A percentile compares a stretch with the other conserved stretches of the same genome.
Evolutionary conservation across 2,113 vertebrate species (phyloP).

Genomic region (Sciurus niger): DNA sequence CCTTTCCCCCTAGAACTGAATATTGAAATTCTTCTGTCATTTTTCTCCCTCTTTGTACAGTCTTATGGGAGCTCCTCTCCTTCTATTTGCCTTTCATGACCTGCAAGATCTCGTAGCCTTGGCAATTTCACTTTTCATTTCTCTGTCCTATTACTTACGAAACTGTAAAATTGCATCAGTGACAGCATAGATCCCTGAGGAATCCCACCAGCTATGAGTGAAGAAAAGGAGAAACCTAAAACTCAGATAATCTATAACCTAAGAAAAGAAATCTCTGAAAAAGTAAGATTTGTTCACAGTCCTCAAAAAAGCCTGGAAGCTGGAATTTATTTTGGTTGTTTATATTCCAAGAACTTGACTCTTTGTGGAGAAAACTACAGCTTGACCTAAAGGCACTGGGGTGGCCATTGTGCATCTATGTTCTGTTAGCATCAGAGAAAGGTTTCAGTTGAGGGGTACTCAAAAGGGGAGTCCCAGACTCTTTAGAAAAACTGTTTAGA

Average conservation of each 20-base stretch:
- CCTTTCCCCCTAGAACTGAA: neutral
- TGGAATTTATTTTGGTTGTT: constrained; percentile 24
- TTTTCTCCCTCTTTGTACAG: neutral
- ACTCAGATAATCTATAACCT: constrained; percentile 58
- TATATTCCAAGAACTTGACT: neutral
- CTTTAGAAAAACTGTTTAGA: constrained; percentile 22
- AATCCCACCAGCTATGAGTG: constrained; percentile 14
- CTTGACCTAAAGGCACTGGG: neutral
- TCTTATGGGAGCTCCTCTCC: neutral
- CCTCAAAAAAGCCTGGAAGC: constrained; percentile 27
- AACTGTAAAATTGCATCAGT: constrained; percentile 58
- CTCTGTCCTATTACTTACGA: constrained; percentile 69
- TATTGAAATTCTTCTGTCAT: constrained; percentile 30
- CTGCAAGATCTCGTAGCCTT: constrained; percentile 59
- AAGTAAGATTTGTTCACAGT: constrained; percentile 63
- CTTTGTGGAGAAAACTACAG: neutral
- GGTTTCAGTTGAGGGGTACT: neutral
- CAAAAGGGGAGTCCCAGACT: neutral
- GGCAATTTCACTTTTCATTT: constrained; percentile 68
- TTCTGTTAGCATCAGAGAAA: constrained; percentile 14
- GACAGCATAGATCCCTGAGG: constrained; percentile 49
- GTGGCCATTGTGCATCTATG: neutral
- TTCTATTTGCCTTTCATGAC: constrained; percentile 66
- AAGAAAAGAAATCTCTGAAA: constrained; percentile 64
- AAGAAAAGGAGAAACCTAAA: constrained; percentile 54